Conservation (phyloP, 2,888 invertebrate species). For the Pteria penguin region DNA sequence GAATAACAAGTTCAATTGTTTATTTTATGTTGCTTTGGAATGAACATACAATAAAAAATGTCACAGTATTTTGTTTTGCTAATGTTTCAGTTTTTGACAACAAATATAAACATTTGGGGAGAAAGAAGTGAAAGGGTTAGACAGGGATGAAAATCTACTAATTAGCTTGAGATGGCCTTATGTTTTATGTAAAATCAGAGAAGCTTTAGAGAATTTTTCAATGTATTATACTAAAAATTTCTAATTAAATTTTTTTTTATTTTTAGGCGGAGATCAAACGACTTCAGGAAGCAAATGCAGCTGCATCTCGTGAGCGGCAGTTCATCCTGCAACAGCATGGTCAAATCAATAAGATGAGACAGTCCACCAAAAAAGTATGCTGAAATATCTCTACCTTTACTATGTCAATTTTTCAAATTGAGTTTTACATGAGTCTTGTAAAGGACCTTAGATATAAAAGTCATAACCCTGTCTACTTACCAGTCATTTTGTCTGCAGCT, state of each 20-base stretch:
- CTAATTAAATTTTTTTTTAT: too few relatives aligned
- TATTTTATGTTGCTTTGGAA: too few relatives aligned
- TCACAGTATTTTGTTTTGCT: too few relatives aligned
- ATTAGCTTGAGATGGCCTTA: neutral
- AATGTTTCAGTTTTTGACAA: too few relatives aligned
- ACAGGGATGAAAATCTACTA: neutral
- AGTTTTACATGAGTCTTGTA: too few relatives aligned
- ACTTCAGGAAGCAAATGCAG: conserved; percentile 74
- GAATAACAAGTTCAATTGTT: too few relatives aligned
- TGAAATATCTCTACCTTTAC: too few relatives aligned
- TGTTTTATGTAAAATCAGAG: neutral
- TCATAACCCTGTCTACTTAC: too few relatives aligned
- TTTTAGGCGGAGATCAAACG: conserved; percentile 85
- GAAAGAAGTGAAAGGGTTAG: neutral
- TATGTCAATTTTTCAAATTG: too few relatives aligned
- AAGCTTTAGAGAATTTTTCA: neutral
- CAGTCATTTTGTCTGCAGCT: neutral
- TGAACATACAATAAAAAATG: too few relatives aligned
- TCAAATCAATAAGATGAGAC: conserved; percentile 59
- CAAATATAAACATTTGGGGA: neutral
- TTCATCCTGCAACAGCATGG: conserved; percentile 75
- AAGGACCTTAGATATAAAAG: too few relatives aligned
- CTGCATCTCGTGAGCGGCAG: conserved; percentile 75
- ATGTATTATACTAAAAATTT: neutral
- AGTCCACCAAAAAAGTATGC: conserved; percentile 54